Percentiles rank a stretch among this genome's conserved stretches.
These are phyloP conservation scores for Lithophane socia DNA, from an alignment of 2,888 invertebrate species.

Conservation along the genomic window DNA sequence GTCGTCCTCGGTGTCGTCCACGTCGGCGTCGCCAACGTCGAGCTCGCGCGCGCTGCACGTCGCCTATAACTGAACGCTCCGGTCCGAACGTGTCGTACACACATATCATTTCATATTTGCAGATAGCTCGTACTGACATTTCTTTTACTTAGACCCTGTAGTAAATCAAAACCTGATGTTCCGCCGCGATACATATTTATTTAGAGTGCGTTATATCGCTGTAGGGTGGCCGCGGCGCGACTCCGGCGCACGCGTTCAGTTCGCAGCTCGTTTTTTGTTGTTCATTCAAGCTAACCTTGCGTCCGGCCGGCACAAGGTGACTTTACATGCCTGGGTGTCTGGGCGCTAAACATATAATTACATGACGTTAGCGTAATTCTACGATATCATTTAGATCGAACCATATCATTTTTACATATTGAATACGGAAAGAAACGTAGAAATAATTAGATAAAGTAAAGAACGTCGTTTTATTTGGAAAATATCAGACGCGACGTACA, in stretches of 20 bases:
- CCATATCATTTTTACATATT: constrained; percentile 88
- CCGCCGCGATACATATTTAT: constrained; percentile 43
- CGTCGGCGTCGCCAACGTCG: constrained; percentile 68
- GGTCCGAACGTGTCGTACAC: constrained; percentile 60
- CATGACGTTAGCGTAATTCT: constrained; percentile 84
- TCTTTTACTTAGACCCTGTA: constrained; percentile 68
- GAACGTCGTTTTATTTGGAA: constrained; percentile 64
- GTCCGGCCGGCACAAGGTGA: constrained; percentile 86
- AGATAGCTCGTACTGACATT: constrained; percentile 68
- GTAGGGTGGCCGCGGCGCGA: constrained; percentile 63
- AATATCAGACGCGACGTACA: constrained; percentile 59
- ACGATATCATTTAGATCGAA: constrained; percentile 84
- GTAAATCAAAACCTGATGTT: constrained; percentile 56
- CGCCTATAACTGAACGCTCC: constrained; percentile 46
- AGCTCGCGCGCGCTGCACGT: constrained; percentile 49
- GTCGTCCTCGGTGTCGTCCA: constrained; percentile 72
- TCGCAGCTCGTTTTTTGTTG: constrained; percentile 85
- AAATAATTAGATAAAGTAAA: constrained; percentile 75
- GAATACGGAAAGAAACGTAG: constrained; percentile 74
- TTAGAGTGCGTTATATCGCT: constrained; percentile 45
- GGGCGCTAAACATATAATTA: constrained; percentile 88
- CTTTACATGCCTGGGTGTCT: constrained; percentile 88
- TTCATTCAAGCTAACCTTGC: constrained; percentile 89
- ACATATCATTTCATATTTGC: constrained; percentile 78
- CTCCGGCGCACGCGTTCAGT: constrained; percentile 80